Evolutionary conservation across 2,797 vertebrate genomes (phyloP).

Genomic region (Syndactyla subalaris): DNA sequence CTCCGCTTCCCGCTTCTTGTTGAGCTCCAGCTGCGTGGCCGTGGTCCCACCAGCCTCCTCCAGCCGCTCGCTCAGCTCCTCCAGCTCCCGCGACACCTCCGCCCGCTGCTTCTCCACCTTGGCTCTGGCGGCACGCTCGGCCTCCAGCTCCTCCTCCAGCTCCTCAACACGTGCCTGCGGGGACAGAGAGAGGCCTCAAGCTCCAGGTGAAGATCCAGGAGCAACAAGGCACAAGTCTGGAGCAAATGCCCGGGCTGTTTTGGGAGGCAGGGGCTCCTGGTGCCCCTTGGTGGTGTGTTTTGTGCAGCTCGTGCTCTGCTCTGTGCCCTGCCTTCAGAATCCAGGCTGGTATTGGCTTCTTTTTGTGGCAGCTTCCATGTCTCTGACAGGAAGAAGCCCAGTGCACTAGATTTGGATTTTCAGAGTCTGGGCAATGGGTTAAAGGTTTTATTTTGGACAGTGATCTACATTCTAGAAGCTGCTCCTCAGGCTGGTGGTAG

Average conservation of each 20-base stretch:
- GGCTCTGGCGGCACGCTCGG: conserved; percentile 85
- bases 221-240: background rate
- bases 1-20: conserved; percentile 89
- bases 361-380: background rate
- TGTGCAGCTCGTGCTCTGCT: background rate
- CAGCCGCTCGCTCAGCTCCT: conserved; percentile 90
- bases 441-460: background rate
- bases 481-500: background rate
- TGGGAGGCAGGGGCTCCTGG: background rate
- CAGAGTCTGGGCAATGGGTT: background rate
- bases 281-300: background rate
- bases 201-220: background rate
- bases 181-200: background rate
- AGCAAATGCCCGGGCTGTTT: background rate
- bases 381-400: background rate
- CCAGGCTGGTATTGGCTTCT: background rate
- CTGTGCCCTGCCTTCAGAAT: background rate
- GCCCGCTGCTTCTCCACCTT: conserved; percentile 91
- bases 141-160: conserved; percentile 93
- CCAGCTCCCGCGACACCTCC: conserved; percentile 87
- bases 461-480: background rate
- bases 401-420: background rate
- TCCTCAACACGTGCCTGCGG: conserved; percentile 88
- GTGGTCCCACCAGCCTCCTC: conserved; percentile 91
- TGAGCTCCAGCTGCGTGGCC: conserved; percentile 87